These are phyloP conservation scores for Falco punctatus DNA, from an alignment of 2,113 vertebrate genomes.

Conservation along the genomic window DNA sequence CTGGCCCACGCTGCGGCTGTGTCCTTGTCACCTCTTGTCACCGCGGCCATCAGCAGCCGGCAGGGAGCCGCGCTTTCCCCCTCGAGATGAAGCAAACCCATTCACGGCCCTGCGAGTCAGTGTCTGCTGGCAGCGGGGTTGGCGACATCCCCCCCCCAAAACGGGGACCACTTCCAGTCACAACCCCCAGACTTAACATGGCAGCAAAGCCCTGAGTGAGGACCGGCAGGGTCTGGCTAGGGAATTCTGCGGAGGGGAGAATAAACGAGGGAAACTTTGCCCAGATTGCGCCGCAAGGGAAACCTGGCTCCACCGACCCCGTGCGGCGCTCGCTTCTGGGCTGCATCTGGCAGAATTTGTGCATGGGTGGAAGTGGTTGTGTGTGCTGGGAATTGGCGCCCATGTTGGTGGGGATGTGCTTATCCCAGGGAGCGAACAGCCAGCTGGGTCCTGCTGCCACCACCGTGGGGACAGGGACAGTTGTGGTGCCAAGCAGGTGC, in stretches of 20 bases:
- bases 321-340: fast-evolving
- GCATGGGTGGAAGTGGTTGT: fast-evolving
- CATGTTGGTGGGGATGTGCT: fast-evolving
- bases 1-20: fast-evolving
- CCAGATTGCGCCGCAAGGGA: fast-evolving
- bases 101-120: fast-evolving
- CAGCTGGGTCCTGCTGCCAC: not conserved
- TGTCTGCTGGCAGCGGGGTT: fast-evolving
- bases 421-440: fast-evolving
- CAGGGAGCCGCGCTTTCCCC: not conserved
- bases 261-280: not conserved
- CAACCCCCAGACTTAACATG: not conserved
- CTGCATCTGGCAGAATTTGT: no score
- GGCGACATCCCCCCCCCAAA: no score
- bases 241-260: not conserved
- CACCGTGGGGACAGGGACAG: not conserved
- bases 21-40: not conserved
- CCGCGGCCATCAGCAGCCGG: fast-evolving
- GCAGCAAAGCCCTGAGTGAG: not conserved
- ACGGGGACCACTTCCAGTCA: not conserved
- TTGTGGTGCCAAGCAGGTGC: not conserved
- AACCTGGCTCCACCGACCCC: not conserved
- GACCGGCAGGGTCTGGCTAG: not conserved
- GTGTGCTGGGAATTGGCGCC: fast-evolving
- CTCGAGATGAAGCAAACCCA: not conserved